Evolutionary conservation across 2,888 invertebrate genomes (phyloP), one percentile per base, ranked within the genome.

Genomic region (Encarsia formosa): DNA sequence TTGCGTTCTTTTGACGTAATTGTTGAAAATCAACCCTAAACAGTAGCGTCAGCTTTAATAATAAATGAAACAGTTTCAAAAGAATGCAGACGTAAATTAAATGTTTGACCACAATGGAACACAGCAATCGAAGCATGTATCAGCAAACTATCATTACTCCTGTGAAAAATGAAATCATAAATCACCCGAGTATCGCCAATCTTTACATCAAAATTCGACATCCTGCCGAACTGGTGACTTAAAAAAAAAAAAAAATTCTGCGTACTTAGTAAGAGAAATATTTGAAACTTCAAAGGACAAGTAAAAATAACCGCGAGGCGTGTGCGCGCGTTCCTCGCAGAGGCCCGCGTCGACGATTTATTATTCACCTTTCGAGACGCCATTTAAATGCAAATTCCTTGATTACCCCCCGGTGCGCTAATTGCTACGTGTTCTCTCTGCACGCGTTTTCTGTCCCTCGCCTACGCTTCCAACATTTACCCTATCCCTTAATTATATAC

Each of bases 381-480:
- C 63, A 68, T 70, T 70, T 69, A 70, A 67, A 71, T 70, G 70
- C 66, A 70, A 70, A 71, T 70, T 66, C 60, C 64, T 67, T 68
- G 67, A 70, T 70, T 70, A 70, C 64, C 62, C 58, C 52, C 49
- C 57, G 54, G 55, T 52, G 64, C 63, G 64, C 65, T 70, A 70
- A 71, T 70, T 71, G 66, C 68, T 64, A 65, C 63, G 65, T 66
- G 66, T 61, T 40, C 43, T 18, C 42, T 47, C 46, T 41, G 20
- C 42, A 9, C 18, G 46, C 16, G 39, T 37, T 13, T 24, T 13
- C 34, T 23, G 23, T 38, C 38, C 22, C 24, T 23, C 49, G 15
- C 29, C 11, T 11, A 2, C n/a, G 15, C 16, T 37, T 37, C 20
- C 37, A 18, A n/a, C 20, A 13, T 37, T 5, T 3, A 5, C n/a